Evolutionary conservation across 1,140 invertebrate genomes (phyloP).

Genomic region (Anadara kagoshimensis): DNA sequence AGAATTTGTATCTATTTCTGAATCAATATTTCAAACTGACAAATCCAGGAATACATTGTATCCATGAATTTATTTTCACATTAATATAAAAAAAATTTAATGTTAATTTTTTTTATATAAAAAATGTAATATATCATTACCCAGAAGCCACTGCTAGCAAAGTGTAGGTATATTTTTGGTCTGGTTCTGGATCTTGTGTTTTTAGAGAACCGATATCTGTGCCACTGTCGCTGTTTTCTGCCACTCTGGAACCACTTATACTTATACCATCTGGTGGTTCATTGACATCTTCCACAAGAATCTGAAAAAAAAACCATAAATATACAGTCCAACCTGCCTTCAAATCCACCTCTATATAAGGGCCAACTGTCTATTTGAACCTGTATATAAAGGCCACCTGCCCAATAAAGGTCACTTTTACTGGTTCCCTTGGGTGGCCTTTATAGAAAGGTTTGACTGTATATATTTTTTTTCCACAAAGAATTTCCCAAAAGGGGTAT

Average conservation of each 20-base stretch:
- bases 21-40: neutral
- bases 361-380: too few species aligned
- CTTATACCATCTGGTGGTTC: slow-evolving; percentile 51
- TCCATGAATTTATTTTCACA: too few species aligned
- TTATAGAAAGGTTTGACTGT: too few species aligned
- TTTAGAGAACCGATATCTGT: slow-evolving; percentile 50
- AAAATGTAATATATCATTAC: slow-evolving; percentile 23
- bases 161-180: slow-evolving; percentile 59
- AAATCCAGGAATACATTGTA: too few species aligned
- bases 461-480: neutral
- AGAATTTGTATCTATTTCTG: neutral
- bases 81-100: neutral
- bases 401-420: too few species aligned
- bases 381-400: too few species aligned
- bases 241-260: slow-evolving; percentile 37
- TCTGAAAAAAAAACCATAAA: slow-evolving; percentile 31
- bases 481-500: too few species aligned
- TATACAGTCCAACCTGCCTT: neutral
- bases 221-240: slow-evolving; percentile 49
- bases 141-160: slow-evolving; percentile 46
- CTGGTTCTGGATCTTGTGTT: slow-evolving; percentile 53
- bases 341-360: too few species aligned
- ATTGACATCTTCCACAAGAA: slow-evolving; percentile 58
- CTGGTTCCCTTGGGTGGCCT: too few species aligned
- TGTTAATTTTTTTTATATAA: neutral